A percentile compares a stretch with the other conserved stretches of the same genome.
phyloP scores from a whole-genome alignment of 1,140 invertebrate genomes.

The Neuroterus valhalla region DNA sequence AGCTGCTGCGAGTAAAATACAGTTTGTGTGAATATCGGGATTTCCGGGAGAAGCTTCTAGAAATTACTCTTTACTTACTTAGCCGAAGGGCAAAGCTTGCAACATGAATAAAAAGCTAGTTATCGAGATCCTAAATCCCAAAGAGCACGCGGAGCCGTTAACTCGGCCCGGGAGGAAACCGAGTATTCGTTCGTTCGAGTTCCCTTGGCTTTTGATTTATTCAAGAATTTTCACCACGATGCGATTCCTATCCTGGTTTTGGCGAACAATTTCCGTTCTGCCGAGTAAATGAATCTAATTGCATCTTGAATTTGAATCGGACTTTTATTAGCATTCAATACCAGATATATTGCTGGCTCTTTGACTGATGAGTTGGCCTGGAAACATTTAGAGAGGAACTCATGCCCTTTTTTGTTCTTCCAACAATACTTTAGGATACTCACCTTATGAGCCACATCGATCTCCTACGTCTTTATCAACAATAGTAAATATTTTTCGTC shows the following conservation, averaged over 20 bases:
- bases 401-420: too few species aligned
- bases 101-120: slow-evolving; percentile 6
- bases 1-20: background rate
- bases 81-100: slow-evolving; percentile 1
- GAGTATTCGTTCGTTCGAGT: background rate
- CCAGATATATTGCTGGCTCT: too few species aligned
- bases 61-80: slow-evolving; percentile 14
- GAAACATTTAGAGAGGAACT: too few species aligned
- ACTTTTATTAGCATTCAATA: too few species aligned
- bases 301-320: background rate
- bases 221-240: background rate
- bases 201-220: slow-evolving; percentile 2
- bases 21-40: background rate
- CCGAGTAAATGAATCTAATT: slow-evolving; percentile 4
- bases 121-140: slow-evolving; percentile 18
- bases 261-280: background rate
- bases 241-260: background rate
- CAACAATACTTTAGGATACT: too few species aligned
- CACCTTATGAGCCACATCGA: too few species aligned
- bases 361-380: too few species aligned
- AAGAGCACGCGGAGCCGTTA: slow-evolving; percentile 14
- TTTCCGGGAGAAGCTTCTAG: background rate
- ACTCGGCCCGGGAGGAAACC: background rate
- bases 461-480: too few species aligned
- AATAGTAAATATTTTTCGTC: too few species aligned